Percentiles rank a stretch among this genome's conserved stretches.
These are phyloP conservation scores for Trichopria drosophilae DNA, from an alignment of 2,888 invertebrate genomes.

Conservation along the genomic window DNA sequence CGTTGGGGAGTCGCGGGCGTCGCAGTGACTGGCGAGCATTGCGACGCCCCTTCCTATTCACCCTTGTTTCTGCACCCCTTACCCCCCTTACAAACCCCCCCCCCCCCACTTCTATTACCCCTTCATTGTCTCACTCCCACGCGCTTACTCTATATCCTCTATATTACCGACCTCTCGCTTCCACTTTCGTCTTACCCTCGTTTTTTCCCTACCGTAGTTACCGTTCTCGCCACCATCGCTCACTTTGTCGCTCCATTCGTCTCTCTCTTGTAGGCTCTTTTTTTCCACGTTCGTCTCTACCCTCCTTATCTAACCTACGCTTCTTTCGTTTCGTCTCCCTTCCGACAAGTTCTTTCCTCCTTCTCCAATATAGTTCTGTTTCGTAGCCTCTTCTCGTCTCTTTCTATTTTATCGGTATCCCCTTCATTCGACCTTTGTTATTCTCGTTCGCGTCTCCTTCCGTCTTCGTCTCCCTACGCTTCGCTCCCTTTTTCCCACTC, in stretches of 20 bases:
- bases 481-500: slow-evolving; percentile 17
- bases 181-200: slow-evolving; percentile 38
- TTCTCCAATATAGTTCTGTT: too few relatives aligned
- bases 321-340: too few relatives aligned
- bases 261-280: slow-evolving; percentile 7
- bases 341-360: too few relatives aligned
- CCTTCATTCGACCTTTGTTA: slow-evolving; percentile 5
- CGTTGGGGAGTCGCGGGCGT: slow-evolving; percentile 57
- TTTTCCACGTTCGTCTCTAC: slow-evolving; percentile 17
- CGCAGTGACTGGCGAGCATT: slow-evolving; percentile 57
- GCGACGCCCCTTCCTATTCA: slow-evolving; percentile 43
- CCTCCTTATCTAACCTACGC: slow-evolving; percentile 18
- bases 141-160: too few relatives aligned
- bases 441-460: slow-evolving; percentile 19
- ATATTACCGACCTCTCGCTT: too few relatives aligned
- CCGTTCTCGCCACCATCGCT: slow-evolving; percentile 32
- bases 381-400: too few relatives aligned
- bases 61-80: too few relatives aligned
- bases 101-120: slow-evolving; percentile 7
- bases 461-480: slow-evolving; percentile 16
- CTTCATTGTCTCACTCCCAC: too few relatives aligned
- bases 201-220: too few relatives aligned
- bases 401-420: too few relatives aligned
- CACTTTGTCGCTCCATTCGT: too few relatives aligned
- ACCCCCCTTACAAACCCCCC: slow-evolving; percentile 19